Base-by-base conservation (phyloP, 2,113 vertebrate species). In the Hymenochirus boettgeri region DNA sequence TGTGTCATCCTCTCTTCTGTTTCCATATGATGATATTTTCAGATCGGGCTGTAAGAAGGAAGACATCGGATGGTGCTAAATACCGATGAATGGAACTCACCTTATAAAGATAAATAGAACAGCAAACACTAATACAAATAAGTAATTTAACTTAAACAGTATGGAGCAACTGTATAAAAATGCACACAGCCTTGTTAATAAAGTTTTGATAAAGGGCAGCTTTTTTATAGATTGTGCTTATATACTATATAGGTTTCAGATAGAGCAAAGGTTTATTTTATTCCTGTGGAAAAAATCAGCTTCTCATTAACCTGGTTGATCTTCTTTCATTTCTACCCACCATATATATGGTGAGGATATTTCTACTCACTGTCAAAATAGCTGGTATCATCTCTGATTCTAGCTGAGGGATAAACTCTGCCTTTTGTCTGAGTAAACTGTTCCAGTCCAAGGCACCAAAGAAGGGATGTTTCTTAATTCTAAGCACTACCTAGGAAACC, bases 311-410 rank as follows among this genome's bases (percentile, higher is more conserved):
- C n/a, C n/a, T n/a, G n/a, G n/a, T n/a, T n/a, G n/a, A n/a, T n/a
- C n/a, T n/a, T n/a, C n/a, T n/a, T n/a, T n/a, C n/a, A n/a, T 15
- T 39, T 42, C 5, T 42, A 7, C 17, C 39, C 39, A 42, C 39
- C n/a, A n/a, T n/a, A n/a, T n/a, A 42, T n/a, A 15, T n/a, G 3
- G 39, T 42, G 7, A n/a, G n/a, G 13, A 15, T 25, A 21, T 23
- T 24, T 23, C 42, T 12, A 88, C 95, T 50, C 86, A 98, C 95
- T 98, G 84, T 99, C 96, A 72, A 99, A 99, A 77, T 99, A 99
- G 79, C 95, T 98, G 5, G 96, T 99, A 78, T 99, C 96, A 21
- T 99, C 69, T 99, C 95, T 0, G 96, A 98, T 79, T 98, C 96
- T 72, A 99, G 57, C 9, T 99, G 96, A 24, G 96, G 96, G 72